A percentile compares a stretch with the other conserved stretches of the same genome.
These are phyloP conservation scores for Tiphia femorata DNA, from an alignment of 2,888 invertebrate species.

Conservation along the genomic window DNA sequence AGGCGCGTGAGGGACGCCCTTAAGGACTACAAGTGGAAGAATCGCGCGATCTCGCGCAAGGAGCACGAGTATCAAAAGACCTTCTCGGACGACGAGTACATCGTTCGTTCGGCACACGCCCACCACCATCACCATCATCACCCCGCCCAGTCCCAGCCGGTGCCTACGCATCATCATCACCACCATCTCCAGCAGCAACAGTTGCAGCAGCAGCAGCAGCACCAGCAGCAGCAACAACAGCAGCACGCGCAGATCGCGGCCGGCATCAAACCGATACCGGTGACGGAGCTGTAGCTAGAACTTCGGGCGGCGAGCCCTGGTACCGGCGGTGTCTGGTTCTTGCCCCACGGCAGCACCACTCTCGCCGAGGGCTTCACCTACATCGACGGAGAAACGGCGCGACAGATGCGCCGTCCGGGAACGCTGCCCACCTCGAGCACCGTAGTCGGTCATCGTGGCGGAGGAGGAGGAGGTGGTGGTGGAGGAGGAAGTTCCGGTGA, in stretches of 20 bases:
- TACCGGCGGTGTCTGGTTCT: constrained; percentile 80
- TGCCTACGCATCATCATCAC: constrained; percentile 65
- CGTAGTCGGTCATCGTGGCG: constrained; percentile 29
- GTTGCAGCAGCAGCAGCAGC: constrained; percentile 61
- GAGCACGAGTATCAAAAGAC: constrained; percentile 92
- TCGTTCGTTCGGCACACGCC: constrained; percentile 76
- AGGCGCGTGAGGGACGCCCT: constrained; percentile 85
- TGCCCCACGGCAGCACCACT: constrained; percentile 76
- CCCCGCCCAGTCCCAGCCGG: constrained; percentile 64
- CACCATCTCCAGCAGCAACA: constrained; percentile 59
- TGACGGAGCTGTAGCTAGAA: constrained; percentile 96
- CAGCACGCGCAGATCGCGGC: constrained; percentile 64
- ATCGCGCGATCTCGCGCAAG: constrained; percentile 79
- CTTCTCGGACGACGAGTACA: constrained; percentile 89
- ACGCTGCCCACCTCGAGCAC: constrained; percentile 60
- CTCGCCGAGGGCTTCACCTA: constrained; percentile 83
- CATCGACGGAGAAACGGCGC: constrained; percentile 78
- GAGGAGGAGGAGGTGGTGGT: background rate
- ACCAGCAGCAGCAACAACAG: constrained; percentile 67
- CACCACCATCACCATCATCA: constrained; percentile 71
- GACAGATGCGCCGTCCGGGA: constrained; percentile 70
- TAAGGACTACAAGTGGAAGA: constrained; percentile 87
- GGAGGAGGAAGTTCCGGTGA: background rate
- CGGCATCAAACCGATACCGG: constrained; percentile 81
- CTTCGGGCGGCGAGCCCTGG: constrained; percentile 84